Evolutionary conservation across 2,797 vertebrate genomes (phyloP), one percentile per base, ranked within the genome.

Genomic region (Brachyrhaphis roseni): DNA sequence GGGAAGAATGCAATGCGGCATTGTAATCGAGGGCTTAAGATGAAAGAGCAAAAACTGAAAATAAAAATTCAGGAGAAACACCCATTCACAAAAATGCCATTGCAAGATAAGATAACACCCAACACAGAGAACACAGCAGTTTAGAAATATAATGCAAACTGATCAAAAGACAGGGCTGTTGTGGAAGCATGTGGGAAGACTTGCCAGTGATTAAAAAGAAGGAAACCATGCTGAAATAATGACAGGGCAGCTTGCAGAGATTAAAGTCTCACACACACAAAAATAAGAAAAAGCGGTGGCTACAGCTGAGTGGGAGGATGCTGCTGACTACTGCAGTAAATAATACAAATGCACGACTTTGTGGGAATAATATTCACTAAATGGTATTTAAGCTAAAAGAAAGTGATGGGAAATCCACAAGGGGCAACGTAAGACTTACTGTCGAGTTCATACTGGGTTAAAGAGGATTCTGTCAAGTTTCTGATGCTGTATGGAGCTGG

Each of bases 371-470:
- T 83, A 81, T 81, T 49, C 15, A 78, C 77, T 45, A 77, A 81
- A 87, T 72, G 76, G 76, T 57, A 84, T 73, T 53, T 47, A 84
- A 82, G 88, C 85, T 89, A 73, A 88, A 74, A 83, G 76, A 84
- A 76, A 70, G 47, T 49, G 79, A 86, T 62, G 66, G 57, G 76
- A 47, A 31, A 87, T 31, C 2, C 55, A 53, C 16, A 28, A 66
- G 70, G 20, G 23, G 66, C 78, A 57, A 77, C 45, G 16, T 0
- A 16, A 81, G 85, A 98, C 98, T 99, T 97, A 99, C 98, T 98
- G 93, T 99, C 97, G 90, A 99, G 96, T 92, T 99, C 97, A 73
- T 99, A 99, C 81, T 99, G 98, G 41, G 98, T 98, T 94, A 99
- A 97, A 72, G 97, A 94, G 77, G 97, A 97, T 89, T 98, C 97